These are phyloP conservation scores for Eriocheir sinensis DNA, from an alignment of 1,140 invertebrate genomes.

Conservation along the genomic window DNA sequence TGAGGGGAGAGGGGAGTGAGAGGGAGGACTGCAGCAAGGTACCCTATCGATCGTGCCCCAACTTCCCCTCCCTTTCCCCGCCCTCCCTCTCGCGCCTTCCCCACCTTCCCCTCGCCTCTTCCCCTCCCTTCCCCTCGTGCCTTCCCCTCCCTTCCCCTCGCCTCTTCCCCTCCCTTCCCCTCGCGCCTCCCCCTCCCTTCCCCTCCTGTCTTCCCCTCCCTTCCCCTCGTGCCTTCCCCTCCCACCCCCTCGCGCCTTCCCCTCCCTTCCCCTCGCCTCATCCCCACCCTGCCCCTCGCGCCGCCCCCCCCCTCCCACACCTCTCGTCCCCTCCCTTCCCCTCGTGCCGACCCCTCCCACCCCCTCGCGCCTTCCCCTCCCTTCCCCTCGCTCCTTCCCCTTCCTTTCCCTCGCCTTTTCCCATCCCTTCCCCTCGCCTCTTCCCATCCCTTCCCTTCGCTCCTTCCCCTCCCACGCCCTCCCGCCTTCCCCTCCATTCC, in stretches of 20 bases:
- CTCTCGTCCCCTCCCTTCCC: too few species aligned
- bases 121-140: too few species aligned
- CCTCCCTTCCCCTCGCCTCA: background rate
- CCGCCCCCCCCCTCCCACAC: too few species aligned
- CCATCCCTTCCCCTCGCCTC: background rate
- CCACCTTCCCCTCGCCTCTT: background rate
- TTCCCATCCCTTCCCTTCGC: background rate
- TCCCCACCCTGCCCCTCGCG: background rate
- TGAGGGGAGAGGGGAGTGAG: background rate
- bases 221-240: too few species aligned
- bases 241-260: too few species aligned
- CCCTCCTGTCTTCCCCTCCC: background rate
- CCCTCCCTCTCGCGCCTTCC: background rate
- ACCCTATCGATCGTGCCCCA: background rate
- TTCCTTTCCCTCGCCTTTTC: too few species aligned
- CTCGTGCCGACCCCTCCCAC: too few species aligned
- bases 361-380: too few species aligned
- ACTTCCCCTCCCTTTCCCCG: too few species aligned
- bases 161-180: background rate
- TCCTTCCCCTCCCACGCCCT: background rate
- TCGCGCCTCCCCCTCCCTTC: background rate
- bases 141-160: too few species aligned
- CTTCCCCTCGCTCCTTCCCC: too few species aligned
- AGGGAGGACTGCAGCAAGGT: conserved; percentile 1
- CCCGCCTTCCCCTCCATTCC: background rate